Conservation (phyloP, 2,113 vertebrate species). For the Alectura lathami region DNA sequence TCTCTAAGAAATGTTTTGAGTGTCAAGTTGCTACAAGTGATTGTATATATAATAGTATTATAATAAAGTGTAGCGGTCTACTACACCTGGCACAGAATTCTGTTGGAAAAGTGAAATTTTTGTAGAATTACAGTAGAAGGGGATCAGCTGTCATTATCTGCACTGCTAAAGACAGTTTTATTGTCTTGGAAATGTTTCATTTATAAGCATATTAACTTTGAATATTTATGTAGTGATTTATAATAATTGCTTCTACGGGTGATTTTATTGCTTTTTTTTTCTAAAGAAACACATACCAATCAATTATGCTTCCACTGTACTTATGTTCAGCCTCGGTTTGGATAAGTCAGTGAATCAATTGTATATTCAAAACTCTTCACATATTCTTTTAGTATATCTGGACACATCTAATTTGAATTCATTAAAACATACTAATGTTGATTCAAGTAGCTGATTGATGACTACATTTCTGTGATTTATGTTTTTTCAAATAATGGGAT, state of each 20-base stretch:
- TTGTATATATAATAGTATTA: not conserved
- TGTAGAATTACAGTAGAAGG: not conserved
- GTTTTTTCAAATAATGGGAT: slow-evolving; percentile 26
- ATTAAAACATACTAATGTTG: not conserved
- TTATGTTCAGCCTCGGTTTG: not conserved
- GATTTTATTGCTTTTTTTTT: slow-evolving; percentile 35
- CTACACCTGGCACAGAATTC: not conserved
- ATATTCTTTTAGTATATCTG: not conserved
- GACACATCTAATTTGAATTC: not conserved
- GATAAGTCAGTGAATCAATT: not conserved
- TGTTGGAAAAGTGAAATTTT: not conserved
- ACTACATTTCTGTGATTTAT: not conserved
- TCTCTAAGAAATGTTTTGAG: not conserved
- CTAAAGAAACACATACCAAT: not conserved
- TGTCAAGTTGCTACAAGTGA: not conserved
- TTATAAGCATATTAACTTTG: not conserved
- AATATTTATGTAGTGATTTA: slow-evolving; percentile 20
- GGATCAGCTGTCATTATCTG: not conserved
- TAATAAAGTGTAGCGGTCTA: too few species aligned
- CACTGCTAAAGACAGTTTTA: not conserved
- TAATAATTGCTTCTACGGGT: not conserved
- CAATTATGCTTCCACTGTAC: not conserved
- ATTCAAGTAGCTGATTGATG: not conserved
- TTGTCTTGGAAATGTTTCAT: slow-evolving; percentile 15
- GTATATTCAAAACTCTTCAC: not conserved